Base-by-base conservation (phyloP, 2,888 invertebrate species). In the Dysmachus trigonus region DNA sequence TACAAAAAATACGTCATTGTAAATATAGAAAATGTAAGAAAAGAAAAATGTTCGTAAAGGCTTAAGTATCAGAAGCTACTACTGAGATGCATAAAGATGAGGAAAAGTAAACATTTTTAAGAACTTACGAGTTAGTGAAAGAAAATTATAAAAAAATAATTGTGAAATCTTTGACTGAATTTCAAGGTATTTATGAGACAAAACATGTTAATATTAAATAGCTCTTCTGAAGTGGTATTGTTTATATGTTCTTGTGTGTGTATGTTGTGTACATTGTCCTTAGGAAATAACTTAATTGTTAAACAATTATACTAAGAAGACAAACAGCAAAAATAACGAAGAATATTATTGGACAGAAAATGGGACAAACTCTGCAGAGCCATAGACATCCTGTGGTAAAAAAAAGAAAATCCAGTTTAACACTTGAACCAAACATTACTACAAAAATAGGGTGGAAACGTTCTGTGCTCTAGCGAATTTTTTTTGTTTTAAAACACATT, bases 81-180 rank as follows among this genome's bases (percentile, higher is more conserved):
- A 15, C 3, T 13, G 31, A 51, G 33, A 30, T 79, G 8, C 30
- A 27, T 47, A 51, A 41, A 41, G 15, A 51, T 5, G 10, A 62
- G 18, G 47, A 51, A 79, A 76, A 38, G 76, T 76, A 79, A 27
- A 79, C 79, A 47, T 47, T 51, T 76, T 76, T 30, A 38, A 79
- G 18, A 51, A 47, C 47, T 73, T 79, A 18, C 79, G 79, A 79
- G 47, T 35, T 82, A 82, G 22, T 62, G 35, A 53, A 82, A 33
- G 62, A 8, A 62, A 82, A 18, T 77, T 35, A n/a, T n/a, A n/a
- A n/a, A n/a, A 82, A 62, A 33, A 35, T 35, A 35, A 82, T 62
- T 62, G 22, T 82, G 82, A 82, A 82, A 62, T 82, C 62, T 82
- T 62, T 35, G 82, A 82, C 82, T 82, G 82, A 82, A 62, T 82